Conservation (phyloP, 2,797 vertebrate species). For the Adelosebastes latens region DNA sequence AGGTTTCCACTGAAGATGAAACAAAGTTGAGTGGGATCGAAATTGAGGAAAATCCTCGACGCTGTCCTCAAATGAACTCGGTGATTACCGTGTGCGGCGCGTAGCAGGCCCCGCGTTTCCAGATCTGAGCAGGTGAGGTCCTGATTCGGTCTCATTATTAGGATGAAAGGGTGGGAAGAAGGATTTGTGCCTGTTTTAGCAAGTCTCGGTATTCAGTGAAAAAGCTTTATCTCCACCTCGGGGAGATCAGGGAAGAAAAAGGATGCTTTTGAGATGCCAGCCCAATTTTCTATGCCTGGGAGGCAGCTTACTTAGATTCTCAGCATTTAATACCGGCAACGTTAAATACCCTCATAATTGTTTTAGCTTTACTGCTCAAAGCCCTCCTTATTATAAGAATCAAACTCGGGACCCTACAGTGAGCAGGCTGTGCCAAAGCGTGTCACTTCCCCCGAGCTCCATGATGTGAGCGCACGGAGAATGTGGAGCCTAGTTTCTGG, state of each 20-base stretch:
- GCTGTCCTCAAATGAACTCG: conserved; percentile 66
- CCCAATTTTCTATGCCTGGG: conserved; percentile 72
- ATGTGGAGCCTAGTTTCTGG: conserved; percentile 76
- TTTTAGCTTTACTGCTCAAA: conserved; percentile 70
- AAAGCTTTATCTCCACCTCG: conserved; percentile 71
- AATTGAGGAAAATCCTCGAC: conserved; percentile 65
- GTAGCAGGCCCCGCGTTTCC: conserved; percentile 18
- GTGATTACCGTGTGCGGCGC: conserved; percentile 39
- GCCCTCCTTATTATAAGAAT: conserved; percentile 64
- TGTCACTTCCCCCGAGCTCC: conserved; percentile 61
- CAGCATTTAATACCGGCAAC: conserved; percentile 62
- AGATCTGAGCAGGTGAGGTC: conserved; percentile 68
- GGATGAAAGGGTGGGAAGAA: conserved; percentile 68
- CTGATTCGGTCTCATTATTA: conserved; percentile 68
- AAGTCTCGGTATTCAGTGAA: conserved; percentile 69
- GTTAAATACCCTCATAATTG: conserved; percentile 71
- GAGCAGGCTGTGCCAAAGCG: conserved; percentile 41
- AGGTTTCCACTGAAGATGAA: conserved; percentile 61
- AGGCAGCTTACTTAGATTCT: conserved; percentile 72
- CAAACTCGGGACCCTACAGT: conserved; percentile 57
- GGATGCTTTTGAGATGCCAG: conserved; percentile 68
- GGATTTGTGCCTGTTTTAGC: conserved; percentile 78
- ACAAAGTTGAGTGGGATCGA: conserved; percentile 46
- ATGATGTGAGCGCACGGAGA: conserved; percentile 64
- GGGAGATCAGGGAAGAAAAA: conserved; percentile 69